phyloP scores from a whole-genome alignment of 1,140 invertebrate species.

The Lepeophtheirus salmonis region DNA sequence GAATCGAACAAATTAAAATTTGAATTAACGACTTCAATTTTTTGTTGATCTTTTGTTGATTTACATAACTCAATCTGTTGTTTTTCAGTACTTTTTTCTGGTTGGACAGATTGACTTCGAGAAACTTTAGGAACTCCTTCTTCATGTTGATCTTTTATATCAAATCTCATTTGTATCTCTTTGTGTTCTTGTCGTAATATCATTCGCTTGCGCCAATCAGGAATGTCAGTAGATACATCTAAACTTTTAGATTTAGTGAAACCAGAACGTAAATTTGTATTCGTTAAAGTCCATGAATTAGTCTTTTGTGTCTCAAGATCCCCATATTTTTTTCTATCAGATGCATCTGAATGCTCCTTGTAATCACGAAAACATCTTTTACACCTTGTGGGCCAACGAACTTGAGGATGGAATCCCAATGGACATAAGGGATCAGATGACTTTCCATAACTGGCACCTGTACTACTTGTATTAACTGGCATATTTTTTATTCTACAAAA shows the following conservation, averaged over 20 bases:
- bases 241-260: no score
- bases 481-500: no score
- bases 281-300: slow-evolving; percentile 6
- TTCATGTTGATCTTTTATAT: not conserved
- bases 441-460: slow-evolving; percentile 15
- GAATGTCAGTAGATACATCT: no score
- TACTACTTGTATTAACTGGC: slow-evolving; percentile 14
- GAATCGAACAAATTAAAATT: no score
- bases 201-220: no score
- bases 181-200: no score
- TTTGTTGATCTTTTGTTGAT: no score
- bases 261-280: no score
- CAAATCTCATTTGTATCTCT: not conserved
- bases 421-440: slow-evolving; percentile 57
- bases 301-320: not conserved
- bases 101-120: not conserved
- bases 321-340: slow-evolving; percentile 27
- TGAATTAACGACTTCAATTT: no score
- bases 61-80: no score
- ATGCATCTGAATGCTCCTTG: slow-evolving; percentile 57
- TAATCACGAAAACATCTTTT: slow-evolving; percentile 79
- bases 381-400: slow-evolving; percentile 73
- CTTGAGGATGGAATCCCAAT: slow-evolving; percentile 79
- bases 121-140: not conserved
- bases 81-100: not conserved